Base-by-base conservation (phyloP, 2,888 invertebrate species). In the Itoplectis maculator region DNA sequence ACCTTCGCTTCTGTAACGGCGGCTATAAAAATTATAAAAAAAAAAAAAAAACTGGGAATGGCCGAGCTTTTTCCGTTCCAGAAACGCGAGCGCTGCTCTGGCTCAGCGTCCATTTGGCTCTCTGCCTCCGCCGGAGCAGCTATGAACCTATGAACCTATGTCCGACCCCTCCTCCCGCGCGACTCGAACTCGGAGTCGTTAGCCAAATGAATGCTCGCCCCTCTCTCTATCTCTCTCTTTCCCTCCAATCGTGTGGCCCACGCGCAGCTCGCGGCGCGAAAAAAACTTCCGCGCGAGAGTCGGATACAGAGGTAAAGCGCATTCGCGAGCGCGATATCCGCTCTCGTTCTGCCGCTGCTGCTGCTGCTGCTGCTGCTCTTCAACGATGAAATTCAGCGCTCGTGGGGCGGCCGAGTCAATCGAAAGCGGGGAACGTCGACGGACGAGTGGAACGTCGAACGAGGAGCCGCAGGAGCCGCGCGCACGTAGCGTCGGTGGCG, bases 171-270 rank as follows among this genome's bases (percentile, higher is more conserved):
- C 56, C 9, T 42, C 56, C 42, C 49, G 70, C 75, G 75, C 75
- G 75, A 80, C 80, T 80, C 80, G 80, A 35, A n/a, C 75, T 75
- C 15, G 42, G 56, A 72, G 54, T 82, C 82, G 80, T 84, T 79
- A 84, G 29, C 65, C 29, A 78, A 82, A 82, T 78, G 68, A 79
- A 80, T 77, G 73, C 83, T 56, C 74, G 68, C 74, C 37, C 35
- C 68, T 63, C 69, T 72, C 56, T n/a, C n/a, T n/a, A n/a, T n/a
- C n/a, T n/a, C n/a, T n/a, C n/a, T n/a, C n/a, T n/a, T n/a, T n/a
- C n/a, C n/a, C n/a, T n/a, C n/a, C 72, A 42, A 45, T 54, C 37
- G 49, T 73, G 72, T 47, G n/a, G n/a, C n/a, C n/a, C n/a, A n/a
- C 65, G 37, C 79, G 42, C 29, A 66, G 54, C n/a, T n/a, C 68